Percentiles rank a stretch among this genome's conserved stretches.
Conservation (phyloP, 2,888 invertebrate genomes). For the Melieria omissa region DNA sequence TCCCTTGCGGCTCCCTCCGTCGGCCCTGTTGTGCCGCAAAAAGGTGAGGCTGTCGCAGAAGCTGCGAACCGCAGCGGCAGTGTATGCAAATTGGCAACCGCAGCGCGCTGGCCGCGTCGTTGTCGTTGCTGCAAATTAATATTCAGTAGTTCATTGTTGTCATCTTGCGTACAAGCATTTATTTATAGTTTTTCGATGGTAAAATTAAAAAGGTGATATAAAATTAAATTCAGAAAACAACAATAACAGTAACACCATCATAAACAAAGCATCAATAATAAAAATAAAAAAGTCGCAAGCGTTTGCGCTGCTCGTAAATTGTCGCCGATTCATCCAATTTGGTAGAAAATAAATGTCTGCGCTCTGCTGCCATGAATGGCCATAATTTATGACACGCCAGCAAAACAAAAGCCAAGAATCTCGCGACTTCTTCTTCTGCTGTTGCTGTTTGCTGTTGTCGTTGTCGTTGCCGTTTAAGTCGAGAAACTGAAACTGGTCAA, state of each 20-base stretch:
- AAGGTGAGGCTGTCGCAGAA: background rate
- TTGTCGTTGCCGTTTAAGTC: background rate
- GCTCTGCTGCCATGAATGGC: slow-evolving; percentile 25
- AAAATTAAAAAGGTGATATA: slow-evolving; percentile 1
- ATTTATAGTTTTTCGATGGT: slow-evolving; percentile 37
- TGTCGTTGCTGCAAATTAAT: slow-evolving; percentile 33
- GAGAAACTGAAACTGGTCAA: background rate
- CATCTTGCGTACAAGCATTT: slow-evolving; percentile 45
- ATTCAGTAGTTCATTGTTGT: slow-evolving; percentile 53
- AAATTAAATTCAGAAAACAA: background rate
- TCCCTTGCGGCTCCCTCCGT: too few species aligned
- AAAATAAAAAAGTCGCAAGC: slow-evolving; percentile 16
- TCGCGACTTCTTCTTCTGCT: slow-evolving; percentile 16
- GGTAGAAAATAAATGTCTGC: slow-evolving; percentile 31
- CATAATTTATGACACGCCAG: slow-evolving; percentile 28
- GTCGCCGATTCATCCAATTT: slow-evolving; percentile 34
- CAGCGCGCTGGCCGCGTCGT: slow-evolving; percentile 18
- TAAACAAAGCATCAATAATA: slow-evolving; percentile 8
- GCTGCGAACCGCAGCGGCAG: background rate
- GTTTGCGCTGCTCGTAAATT: slow-evolving; percentile 25
- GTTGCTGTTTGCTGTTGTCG: slow-evolving; percentile 5
- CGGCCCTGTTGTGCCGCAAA: background rate
- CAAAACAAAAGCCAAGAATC: slow-evolving; percentile 25
- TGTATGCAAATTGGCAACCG: slow-evolving; percentile 20
- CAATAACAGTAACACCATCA: slow-evolving; percentile 2